These are phyloP conservation scores for Helicoverpa assulta DNA, from an alignment of 2,888 invertebrate genomes.

Conservation along the genomic window DNA sequence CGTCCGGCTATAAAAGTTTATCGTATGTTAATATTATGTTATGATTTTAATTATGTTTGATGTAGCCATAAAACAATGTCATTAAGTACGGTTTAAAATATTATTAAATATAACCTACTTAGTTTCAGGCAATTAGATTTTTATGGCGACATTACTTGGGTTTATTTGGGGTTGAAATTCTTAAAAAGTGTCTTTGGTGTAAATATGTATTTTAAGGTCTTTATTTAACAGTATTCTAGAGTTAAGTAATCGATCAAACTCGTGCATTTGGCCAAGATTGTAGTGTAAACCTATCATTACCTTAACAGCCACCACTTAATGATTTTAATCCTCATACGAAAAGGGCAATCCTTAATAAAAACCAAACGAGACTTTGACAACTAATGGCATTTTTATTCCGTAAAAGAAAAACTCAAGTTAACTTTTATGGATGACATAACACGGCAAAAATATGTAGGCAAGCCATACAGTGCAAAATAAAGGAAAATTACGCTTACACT, in stretches of 20 bases:
- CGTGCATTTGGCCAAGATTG: constrained; percentile 14
- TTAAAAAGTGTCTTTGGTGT: not conserved
- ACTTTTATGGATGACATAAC: constrained; percentile 30
- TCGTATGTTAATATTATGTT: constrained; percentile 37
- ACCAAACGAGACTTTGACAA: not conserved
- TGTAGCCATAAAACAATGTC: constrained; percentile 18
- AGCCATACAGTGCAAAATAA: constrained; percentile 29
- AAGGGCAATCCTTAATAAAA: not conserved
- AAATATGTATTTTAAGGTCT: too few relatives aligned
- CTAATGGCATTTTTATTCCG: constrained; percentile 12
- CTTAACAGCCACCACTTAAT: not conserved
- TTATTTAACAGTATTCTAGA: constrained; percentile 6
- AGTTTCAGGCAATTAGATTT: constrained; percentile 22
- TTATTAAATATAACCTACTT: constrained; percentile 3
- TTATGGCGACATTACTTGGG: constrained; percentile 1
- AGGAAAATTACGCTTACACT: constrained; percentile 22
- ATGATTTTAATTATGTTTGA: constrained; percentile 23
- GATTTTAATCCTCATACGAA: constrained; percentile 4
- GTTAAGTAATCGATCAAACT: not conserved
- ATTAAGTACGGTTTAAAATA: constrained; percentile 12
- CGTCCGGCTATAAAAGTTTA: constrained; percentile 23
- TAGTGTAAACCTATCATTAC: constrained; percentile 19
- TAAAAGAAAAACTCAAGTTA: constrained; percentile 8
- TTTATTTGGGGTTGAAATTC: not conserved
- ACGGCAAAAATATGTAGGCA: constrained; percentile 23